A percentile compares a stretch with the other conserved stretches of the same genome.
Conservation (phyloP, 92 coral and sea anemone genomes). For the Palythoa grandis region DNA sequence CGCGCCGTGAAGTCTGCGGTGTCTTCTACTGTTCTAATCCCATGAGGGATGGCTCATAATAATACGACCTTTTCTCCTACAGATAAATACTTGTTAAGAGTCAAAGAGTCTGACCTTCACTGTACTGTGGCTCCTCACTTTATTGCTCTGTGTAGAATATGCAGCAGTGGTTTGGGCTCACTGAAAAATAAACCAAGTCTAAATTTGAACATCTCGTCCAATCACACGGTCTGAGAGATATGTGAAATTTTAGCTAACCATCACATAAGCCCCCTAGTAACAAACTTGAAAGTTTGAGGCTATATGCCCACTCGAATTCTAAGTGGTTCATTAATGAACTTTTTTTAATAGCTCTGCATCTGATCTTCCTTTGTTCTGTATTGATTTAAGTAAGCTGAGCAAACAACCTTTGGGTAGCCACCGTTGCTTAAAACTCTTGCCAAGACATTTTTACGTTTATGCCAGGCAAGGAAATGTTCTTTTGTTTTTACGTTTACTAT, state of each 20-base stretch:
- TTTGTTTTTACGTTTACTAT: no score
- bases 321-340: conserved; percentile 1
- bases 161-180: background rate
- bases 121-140: background rate
- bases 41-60: background rate
- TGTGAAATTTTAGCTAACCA: background rate
- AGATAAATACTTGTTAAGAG: background rate
- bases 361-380: background rate
- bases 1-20: conserved; percentile 45
- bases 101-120: background rate
- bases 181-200: background rate
- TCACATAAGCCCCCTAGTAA: background rate
- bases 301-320: conserved; percentile 11
- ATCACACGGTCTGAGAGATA: background rate
- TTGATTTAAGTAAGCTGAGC: conserved; percentile 8
- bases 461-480: no score
- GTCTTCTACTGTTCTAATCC: background rate
- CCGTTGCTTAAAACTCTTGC: no score
- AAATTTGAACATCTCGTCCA: background rate
- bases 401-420: background rate
- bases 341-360: background rate
- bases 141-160: background rate
- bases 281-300: background rate
- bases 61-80: background rate
- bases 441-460: no score